These are phyloP conservation scores for Carlito syrichta DNA, from an alignment of 2,113 vertebrate species.

Conservation along the genomic window DNA sequence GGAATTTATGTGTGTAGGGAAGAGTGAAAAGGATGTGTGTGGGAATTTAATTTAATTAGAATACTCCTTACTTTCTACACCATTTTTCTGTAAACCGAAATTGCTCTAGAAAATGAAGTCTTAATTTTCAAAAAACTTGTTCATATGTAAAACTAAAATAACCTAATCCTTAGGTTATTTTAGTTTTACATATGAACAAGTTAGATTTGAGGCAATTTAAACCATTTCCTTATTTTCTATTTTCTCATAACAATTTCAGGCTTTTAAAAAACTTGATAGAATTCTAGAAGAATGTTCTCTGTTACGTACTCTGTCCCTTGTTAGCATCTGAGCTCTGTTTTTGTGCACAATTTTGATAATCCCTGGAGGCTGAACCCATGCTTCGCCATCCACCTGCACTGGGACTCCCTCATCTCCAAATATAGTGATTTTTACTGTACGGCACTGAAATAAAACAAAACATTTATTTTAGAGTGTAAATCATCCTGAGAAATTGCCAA, in stretches of 20 bases:
- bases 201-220: not conserved
- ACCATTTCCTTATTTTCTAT: not conserved
- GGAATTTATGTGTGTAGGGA: not conserved
- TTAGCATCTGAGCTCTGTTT: slow-evolving; percentile 98
- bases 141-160: slow-evolving; percentile 13
- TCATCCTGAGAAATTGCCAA: slow-evolving; percentile 16
- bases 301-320: slow-evolving; percentile 93
- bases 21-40: not conserved
- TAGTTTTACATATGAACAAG: too few species aligned
- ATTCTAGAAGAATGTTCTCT: not conserved
- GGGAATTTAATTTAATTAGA: not conserved
- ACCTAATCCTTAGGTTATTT: too few species aligned
- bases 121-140: not conserved
- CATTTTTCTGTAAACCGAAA: not conserved
- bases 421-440: slow-evolving; percentile 98
- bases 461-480: slow-evolving; percentile 14
- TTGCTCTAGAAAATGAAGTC: not conserved
- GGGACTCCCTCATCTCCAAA: slow-evolving; percentile 97
- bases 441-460: slow-evolving; percentile 86
- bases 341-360: slow-evolving; percentile 99
- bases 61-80: not conserved
- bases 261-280: not conserved
- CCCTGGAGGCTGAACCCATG: slow-evolving; percentile 97
- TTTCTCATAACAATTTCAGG: not conserved
- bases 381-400: slow-evolving; percentile 97